These are phyloP conservation scores for Panzeria rudis DNA, from an alignment of 2,888 invertebrate genomes.

Conservation along the genomic window DNA sequence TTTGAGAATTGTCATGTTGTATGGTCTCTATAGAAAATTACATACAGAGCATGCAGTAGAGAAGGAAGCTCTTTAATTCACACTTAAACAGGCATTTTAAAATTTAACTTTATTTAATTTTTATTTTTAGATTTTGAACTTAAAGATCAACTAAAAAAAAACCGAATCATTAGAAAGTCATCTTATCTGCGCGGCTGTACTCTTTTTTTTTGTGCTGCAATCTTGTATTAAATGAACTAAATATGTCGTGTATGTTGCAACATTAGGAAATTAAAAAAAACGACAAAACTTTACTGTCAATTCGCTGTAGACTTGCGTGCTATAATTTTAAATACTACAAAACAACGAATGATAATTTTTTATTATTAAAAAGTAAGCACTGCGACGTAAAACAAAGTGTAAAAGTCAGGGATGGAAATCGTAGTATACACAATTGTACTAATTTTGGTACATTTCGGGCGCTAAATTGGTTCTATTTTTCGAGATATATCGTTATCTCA, in stretches of 20 bases:
- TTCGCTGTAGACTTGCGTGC: no score
- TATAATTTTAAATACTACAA: not conserved
- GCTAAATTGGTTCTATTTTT: no score
- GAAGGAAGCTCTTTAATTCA: not conserved
- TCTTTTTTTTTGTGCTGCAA: slow-evolving; percentile 19
- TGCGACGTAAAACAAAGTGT: no score
- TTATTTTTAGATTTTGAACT: slow-evolving; percentile 53
- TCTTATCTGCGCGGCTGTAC: slow-evolving; percentile 40
- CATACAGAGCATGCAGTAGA: not conserved
- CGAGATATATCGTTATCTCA: no score
- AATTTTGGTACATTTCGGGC: no score
- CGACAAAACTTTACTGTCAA: no score
- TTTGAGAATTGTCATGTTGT: not conserved
- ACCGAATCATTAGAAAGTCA: slow-evolving; percentile 15
- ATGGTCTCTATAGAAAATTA: slow-evolving; percentile 8
- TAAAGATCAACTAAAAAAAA: slow-evolving; percentile 41
- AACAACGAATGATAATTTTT: not conserved
- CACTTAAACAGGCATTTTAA: slow-evolving; percentile 9
- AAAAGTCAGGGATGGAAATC: no score
- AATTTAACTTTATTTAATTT: slow-evolving; percentile 14
- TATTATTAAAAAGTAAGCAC: no score
- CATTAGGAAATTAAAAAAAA: not conserved
- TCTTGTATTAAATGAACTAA: slow-evolving; percentile 10
- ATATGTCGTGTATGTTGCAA: slow-evolving; percentile 1
- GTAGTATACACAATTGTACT: no score